Evolutionary conservation across 2,113 vertebrate genomes (phyloP).

Genomic region (Trogon melanurus): DNA sequence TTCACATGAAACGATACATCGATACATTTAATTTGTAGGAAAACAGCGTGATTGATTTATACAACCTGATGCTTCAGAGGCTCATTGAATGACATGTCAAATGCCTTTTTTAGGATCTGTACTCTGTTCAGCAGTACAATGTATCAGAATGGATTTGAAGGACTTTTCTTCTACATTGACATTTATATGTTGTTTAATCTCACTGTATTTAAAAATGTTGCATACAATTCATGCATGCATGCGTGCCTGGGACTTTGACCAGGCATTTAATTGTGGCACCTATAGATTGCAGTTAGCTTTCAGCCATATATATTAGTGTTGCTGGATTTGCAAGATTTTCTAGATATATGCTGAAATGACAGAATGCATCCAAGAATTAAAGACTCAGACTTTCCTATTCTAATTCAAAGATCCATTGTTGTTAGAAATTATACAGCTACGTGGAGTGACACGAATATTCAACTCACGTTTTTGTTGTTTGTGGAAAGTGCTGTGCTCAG

Average conservation of each 20-base stretch:
- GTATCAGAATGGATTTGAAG: neutral
- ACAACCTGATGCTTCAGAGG: neutral
- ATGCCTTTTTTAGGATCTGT: neutral
- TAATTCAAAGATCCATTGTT: neutral
- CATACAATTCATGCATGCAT: neutral
- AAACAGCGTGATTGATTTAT: neutral
- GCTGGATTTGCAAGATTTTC: neutral
- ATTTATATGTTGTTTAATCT: neutral
- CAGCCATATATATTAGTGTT: neutral
- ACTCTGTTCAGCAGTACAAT: neutral
- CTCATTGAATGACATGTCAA: neutral
- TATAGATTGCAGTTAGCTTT: neutral
- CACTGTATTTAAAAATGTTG: neutral
- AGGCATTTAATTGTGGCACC: neutral
- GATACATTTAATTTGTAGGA: neutral
- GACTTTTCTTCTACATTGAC: neutral
- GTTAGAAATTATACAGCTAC: neutral
- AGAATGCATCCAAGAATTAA: neutral
- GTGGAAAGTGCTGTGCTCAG: slow-evolving; percentile 24
- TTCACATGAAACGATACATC: neutral
- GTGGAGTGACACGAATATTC: slow-evolving; percentile 5
- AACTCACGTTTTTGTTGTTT: slow-evolving; percentile 19
- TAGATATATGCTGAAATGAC: neutral
- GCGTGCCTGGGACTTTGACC: neutral
- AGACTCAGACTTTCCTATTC: neutral